These are phyloP conservation scores for Drosophila eugracilis DNA, from an alignment of 1,140 invertebrate genomes.

Conservation along the genomic window DNA sequence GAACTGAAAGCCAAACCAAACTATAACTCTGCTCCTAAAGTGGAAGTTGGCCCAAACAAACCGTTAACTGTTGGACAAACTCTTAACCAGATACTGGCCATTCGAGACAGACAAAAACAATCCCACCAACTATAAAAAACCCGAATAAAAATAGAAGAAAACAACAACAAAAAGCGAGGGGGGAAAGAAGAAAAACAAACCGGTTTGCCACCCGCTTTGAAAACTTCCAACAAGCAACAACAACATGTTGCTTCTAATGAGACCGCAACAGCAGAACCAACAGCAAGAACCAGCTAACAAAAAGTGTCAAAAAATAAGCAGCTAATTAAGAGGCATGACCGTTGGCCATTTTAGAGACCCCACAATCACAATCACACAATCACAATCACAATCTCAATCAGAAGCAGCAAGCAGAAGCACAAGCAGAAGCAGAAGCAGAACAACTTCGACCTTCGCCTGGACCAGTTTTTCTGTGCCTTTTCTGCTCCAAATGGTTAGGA, in stretches of 20 bases:
- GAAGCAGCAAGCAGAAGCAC: slow-evolving; percentile 5
- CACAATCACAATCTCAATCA: neutral
- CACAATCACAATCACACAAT: slow-evolving; percentile 11
- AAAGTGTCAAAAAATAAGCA: slow-evolving; percentile 67
- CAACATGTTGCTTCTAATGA: slow-evolving; percentile 59
- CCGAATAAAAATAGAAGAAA: slow-evolving; percentile 12
- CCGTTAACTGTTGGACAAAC: neutral
- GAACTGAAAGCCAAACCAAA: neutral
- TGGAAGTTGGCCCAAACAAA: no score
- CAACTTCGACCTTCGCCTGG: slow-evolving; percentile 57
- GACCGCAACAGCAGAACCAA: slow-evolving; percentile 39
- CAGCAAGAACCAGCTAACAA: slow-evolving; percentile 17
- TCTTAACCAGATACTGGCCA: neutral
- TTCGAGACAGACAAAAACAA: slow-evolving; percentile 7
- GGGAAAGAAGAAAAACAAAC: slow-evolving; percentile 38
- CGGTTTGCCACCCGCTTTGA: slow-evolving; percentile 59
- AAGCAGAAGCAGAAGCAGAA: slow-evolving; percentile 12
- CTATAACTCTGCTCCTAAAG: neutral
- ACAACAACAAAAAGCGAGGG: no score
- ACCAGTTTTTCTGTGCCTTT: slow-evolving; percentile 43
- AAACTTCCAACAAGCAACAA: slow-evolving; percentile 28
- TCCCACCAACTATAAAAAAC: neutral
- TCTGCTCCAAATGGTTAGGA: neutral
- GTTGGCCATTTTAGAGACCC: slow-evolving; percentile 32
- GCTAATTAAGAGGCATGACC: slow-evolving; percentile 71